phyloP scores from a whole-genome alignment of 2,888 invertebrate genomes.

The Lamproptera curius region DNA sequence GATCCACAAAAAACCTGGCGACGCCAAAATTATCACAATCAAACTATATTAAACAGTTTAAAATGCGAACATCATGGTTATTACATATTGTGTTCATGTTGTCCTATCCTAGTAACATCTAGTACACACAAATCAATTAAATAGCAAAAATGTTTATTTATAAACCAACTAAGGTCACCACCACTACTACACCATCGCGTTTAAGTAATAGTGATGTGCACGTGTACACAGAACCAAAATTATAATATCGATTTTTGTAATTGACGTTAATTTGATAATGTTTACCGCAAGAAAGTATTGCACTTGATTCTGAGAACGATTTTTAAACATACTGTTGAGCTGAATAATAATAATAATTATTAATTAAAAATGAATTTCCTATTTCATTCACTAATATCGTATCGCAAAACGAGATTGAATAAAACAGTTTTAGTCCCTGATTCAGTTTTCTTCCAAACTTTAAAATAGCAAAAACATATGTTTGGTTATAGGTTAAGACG shows the following conservation, averaged over 20 bases:
- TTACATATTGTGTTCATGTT: conserved; percentile 36
- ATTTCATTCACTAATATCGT: too few species aligned
- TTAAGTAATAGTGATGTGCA: background rate
- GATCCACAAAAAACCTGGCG: conserved; percentile 38
- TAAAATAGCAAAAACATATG: too few species aligned
- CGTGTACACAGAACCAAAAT: background rate
- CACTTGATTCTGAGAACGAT: too few species aligned
- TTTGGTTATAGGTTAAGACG: too few species aligned
- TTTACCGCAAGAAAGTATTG: too few species aligned
- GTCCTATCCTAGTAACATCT: conserved; percentile 26
- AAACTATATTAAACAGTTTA: conserved; percentile 40
- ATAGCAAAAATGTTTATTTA: conserved; percentile 39
- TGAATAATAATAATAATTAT: too few species aligned
- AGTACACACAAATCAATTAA: conserved; percentile 32
- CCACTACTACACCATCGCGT: conserved; percentile 11
- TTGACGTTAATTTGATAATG: too few species aligned
- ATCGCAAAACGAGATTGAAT: too few species aligned
- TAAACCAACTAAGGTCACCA: conserved; percentile 37
- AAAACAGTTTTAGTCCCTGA: too few species aligned
- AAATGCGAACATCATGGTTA: conserved; percentile 30
- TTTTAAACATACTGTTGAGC: too few species aligned
- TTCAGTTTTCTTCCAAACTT: too few species aligned
- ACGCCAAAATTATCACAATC: conserved; percentile 53
- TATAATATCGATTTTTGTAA: background rate
- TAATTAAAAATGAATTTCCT: too few species aligned